Conservation (phyloP, 2,797 vertebrate genomes). For the Lemur catta region DNA sequence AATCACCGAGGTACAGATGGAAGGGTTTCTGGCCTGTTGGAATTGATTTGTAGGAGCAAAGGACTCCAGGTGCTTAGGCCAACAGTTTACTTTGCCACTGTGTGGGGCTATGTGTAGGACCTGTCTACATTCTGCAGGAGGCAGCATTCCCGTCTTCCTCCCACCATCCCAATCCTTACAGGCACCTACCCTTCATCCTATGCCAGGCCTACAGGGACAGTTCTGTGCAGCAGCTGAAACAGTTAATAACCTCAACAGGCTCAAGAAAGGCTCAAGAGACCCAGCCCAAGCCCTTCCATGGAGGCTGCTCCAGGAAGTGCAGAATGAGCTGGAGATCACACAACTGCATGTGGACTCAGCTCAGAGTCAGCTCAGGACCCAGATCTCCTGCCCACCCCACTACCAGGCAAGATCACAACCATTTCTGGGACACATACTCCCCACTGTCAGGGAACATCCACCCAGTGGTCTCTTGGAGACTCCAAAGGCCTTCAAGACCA, state of each 20-base stretch:
- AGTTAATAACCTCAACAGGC: slow-evolving; percentile 12
- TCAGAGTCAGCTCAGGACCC: not conserved
- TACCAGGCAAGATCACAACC: not conserved
- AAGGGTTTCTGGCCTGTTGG: not conserved
- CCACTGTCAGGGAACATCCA: not conserved
- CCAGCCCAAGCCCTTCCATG: not conserved
- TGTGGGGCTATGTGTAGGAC: not conserved
- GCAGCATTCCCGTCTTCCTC: not conserved
- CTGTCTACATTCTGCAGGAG: not conserved
- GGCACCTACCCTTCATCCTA: not conserved
- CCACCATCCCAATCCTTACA: not conserved
- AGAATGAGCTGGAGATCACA: not conserved
- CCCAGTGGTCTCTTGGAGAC: not conserved
- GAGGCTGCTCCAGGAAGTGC: not conserved
- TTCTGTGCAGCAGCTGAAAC: not conserved
- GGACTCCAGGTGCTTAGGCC: not conserved
- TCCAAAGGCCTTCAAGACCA: slow-evolving; percentile 30
- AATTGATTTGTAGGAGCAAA: not conserved
- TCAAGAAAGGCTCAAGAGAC: slow-evolving; percentile 3
- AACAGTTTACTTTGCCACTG: not conserved
- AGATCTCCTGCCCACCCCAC: not conserved
- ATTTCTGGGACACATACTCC: not conserved
- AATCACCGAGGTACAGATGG: not conserved
- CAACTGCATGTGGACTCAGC: not conserved
- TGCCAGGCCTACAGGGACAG: slow-evolving; percentile 6